Percentiles rank a stretch among this genome's conserved stretches.
Evolutionary conservation across 2,888 invertebrate species (phyloP).

Genomic region (Toxonevra muliebris): DNA sequence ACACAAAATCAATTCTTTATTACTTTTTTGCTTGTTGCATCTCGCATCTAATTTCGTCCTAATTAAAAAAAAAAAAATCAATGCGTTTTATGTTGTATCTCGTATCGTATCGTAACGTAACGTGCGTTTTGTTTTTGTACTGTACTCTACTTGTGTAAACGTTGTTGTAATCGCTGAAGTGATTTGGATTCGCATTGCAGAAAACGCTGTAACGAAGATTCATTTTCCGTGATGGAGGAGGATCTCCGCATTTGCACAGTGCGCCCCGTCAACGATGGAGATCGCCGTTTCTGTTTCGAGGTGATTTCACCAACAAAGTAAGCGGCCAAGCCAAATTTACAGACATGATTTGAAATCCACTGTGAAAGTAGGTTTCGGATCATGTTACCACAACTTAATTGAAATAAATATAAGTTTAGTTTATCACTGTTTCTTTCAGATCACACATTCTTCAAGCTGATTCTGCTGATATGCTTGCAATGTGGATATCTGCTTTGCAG

Average conservation of each 20-base stretch:
- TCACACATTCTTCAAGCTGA: constrained; percentile 98
- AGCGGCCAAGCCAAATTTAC: constrained; percentile 51
- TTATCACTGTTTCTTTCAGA: constrained; percentile 65
- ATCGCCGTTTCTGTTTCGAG: constrained; percentile 95
- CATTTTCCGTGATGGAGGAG: constrained; percentile 95
- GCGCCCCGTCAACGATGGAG: constrained; percentile 86
- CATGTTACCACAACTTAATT: background rate
- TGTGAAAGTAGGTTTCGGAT: too few relatives aligned
- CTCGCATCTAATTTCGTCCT: too few relatives aligned
- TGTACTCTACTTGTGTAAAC: constrained; percentile 24
- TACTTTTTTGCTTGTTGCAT: constrained; percentile 7
- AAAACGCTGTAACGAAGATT: constrained; percentile 82
- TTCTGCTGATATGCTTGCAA: constrained; percentile 87
- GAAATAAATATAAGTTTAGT: constrained; percentile 9
- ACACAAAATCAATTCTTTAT: background rate
- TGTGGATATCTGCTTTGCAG: constrained; percentile 91
- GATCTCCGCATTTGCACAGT: constrained; percentile 95
- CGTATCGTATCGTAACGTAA: too few relatives aligned
- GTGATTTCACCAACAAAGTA: constrained; percentile 92
- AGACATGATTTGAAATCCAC: background rate
- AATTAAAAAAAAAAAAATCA: too few relatives aligned
- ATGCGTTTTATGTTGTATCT: too few relatives aligned
- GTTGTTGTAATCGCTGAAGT: constrained; percentile 62
- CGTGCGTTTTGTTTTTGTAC: constrained; percentile 14
- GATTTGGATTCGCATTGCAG: constrained; percentile 68